phyloP scores from a whole-genome alignment of 2,888 invertebrate genomes.

The Trileptium ribeirensis region DNA sequence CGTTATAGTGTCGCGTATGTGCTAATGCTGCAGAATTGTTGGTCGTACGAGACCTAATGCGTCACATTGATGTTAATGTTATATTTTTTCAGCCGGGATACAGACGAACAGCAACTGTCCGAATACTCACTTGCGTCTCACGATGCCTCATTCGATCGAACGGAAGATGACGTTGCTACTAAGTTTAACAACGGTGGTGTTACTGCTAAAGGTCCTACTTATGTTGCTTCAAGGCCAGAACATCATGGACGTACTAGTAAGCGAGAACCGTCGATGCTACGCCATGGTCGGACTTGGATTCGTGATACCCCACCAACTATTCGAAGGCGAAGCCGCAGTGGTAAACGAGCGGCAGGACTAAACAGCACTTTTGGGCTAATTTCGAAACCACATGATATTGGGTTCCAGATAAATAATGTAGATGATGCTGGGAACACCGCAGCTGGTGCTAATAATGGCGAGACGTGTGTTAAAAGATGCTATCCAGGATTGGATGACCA shows the following conservation, averaged over 20 bases:
- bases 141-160: background rate
- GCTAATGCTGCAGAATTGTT: too few species aligned
- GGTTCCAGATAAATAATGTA: too few species aligned
- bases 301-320: background rate
- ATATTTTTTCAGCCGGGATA: background rate
- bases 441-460: background rate
- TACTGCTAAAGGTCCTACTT: background rate
- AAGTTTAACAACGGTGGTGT: background rate
- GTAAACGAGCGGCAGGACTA: background rate
- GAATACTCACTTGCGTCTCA: background rate
- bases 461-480: background rate
- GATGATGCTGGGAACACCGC: too few species aligned
- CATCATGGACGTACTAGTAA: background rate
- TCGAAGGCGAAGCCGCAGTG: background rate
- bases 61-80: too few species aligned
- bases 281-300: background rate
- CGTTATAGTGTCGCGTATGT: too few species aligned
- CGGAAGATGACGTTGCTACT: background rate
- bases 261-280: background rate
- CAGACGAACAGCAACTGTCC: background rate
- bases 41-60: too few species aligned
- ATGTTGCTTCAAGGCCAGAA: too few species aligned
- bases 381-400: background rate
- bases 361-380: background rate
- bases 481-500: background rate